A percentile compares a stretch with the other conserved stretches of the same genome.
These are phyloP conservation scores for Drosophila quinaria DNA, from an alignment of 2,888 invertebrate genomes.

Conservation along the genomic window DNA sequence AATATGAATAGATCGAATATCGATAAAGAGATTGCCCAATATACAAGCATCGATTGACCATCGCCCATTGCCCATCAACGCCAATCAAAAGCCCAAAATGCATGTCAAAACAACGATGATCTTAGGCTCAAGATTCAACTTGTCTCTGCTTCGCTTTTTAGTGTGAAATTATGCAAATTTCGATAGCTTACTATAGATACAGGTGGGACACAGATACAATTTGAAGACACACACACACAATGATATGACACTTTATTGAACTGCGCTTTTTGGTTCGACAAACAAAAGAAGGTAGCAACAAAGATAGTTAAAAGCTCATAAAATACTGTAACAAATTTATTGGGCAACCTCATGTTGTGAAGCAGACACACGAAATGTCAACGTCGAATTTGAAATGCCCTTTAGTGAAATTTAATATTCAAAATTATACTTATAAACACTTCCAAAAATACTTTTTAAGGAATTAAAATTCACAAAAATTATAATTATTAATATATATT, in stretches of 20 bases:
- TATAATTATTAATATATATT: too few relatives aligned
- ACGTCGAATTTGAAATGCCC: conserved; percentile 28
- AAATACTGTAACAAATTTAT: conserved; percentile 79
- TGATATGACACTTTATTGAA: conserved; percentile 65
- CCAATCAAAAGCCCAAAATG: conserved; percentile 71
- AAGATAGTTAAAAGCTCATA: conserved; percentile 77
- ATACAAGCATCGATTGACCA: conserved; percentile 30
- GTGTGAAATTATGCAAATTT: conserved; percentile 81
- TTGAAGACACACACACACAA: conserved; percentile 37
- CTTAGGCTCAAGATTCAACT: conserved; percentile 28
- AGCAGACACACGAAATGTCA: neutral
- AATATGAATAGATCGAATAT: conserved; percentile 54
- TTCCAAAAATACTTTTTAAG: too few relatives aligned
- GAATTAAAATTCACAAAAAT: too few relatives aligned
- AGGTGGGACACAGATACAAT: conserved; percentile 34
- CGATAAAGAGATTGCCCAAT: conserved; percentile 52
- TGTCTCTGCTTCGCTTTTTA: conserved; percentile 51
- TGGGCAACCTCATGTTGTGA: conserved; percentile 54
- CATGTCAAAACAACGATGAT: conserved; percentile 72
- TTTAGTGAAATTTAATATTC: neutral
- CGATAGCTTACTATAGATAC: conserved; percentile 43
- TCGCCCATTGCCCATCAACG: conserved; percentile 52
- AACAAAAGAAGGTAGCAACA: conserved; percentile 75
- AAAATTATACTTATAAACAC: neutral
- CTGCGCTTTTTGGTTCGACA: conserved; percentile 44